A percentile compares a stretch with the other conserved stretches of the same genome.
These are phyloP conservation scores for Eunapius fragilis DNA, from an alignment of 37 sponge, comb jelly and placozoan genomes.

Conservation along the genomic window DNA sequence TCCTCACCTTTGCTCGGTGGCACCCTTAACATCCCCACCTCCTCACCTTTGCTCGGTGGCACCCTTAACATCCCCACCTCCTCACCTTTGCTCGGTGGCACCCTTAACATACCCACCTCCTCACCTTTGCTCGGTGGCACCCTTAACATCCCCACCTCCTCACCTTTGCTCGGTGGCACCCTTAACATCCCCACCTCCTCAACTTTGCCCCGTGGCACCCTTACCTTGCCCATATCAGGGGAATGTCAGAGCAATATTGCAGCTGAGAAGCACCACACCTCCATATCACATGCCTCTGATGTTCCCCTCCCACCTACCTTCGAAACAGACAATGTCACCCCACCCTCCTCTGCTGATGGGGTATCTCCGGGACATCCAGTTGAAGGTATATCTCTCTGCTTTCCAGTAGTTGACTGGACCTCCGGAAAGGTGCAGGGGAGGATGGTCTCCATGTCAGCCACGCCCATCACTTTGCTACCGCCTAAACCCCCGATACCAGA, in stretches of 20 bases:
- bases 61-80: too few species aligned
- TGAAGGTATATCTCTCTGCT: background rate
- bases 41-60: background rate
- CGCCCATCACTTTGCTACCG: background rate
- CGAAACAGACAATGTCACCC: background rate
- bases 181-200: background rate
- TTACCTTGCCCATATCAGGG: background rate
- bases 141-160: too few species aligned
- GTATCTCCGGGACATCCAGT: background rate
- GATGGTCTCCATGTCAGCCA: slow-evolving; percentile 2
- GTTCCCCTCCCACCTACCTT: background rate
- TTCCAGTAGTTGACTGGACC: slow-evolving; percentile 17
- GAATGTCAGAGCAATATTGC: background rate
- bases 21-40: too few species aligned
- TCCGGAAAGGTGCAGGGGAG: background rate
- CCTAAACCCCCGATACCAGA: background rate
- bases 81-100: background rate
- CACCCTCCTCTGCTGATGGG: background rate
- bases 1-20: background rate
- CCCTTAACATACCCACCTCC: too few species aligned
- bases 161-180: background rate
- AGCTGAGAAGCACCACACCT: background rate
- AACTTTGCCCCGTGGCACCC: background rate
- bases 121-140: background rate
- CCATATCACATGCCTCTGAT: background rate